Percentiles rank a stretch among this genome's conserved stretches.
These are phyloP conservation scores for Holothuria leucospilota DNA, from an alignment of 53 echinoderm and acorn worm species.

Conservation along the genomic window DNA sequence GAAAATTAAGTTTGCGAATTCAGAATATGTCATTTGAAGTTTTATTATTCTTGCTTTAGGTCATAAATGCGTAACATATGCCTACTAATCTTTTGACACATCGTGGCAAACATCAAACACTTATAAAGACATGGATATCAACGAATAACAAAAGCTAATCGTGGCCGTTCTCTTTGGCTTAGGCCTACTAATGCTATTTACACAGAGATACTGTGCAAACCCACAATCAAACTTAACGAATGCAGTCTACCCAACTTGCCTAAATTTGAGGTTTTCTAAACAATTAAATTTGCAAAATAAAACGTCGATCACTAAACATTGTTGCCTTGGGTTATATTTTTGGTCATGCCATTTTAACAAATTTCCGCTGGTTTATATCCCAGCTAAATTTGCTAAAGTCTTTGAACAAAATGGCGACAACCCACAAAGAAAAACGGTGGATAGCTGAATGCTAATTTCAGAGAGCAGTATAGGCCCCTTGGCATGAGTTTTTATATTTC, in stretches of 20 bases:
- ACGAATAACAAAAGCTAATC: no score
- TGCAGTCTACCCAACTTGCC: constrained; percentile 36
- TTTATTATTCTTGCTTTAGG: no score
- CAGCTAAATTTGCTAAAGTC: constrained; percentile 1
- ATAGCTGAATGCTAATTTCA: constrained; percentile 36
- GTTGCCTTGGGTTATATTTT: constrained; percentile 28
- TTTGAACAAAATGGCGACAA: constrained; percentile 28
- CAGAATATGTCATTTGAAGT: no score
- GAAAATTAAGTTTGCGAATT: no score
- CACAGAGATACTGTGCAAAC: no score
- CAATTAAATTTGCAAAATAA: constrained; percentile 49
- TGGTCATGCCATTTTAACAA: constrained; percentile 50
- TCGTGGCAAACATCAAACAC: no score
- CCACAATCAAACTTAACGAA: no score
- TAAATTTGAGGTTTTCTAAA: constrained; percentile 43
- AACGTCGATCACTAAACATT: constrained; percentile 30
- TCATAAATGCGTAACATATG: no score
- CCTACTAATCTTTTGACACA: no score
- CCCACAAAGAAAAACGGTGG: constrained; percentile 14
- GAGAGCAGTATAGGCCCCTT: constrained; percentile 35
- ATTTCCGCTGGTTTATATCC: constrained; percentile 33
- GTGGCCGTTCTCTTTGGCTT: no score
- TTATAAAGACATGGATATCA: no score
- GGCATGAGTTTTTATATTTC: constrained; percentile 35
- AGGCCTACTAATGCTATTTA: no score